Percentiles rank a stretch among this genome's conserved stretches.
phyloP scores from a whole-genome alignment of 2,888 invertebrate species.

The Poecilus cupreus region DNA sequence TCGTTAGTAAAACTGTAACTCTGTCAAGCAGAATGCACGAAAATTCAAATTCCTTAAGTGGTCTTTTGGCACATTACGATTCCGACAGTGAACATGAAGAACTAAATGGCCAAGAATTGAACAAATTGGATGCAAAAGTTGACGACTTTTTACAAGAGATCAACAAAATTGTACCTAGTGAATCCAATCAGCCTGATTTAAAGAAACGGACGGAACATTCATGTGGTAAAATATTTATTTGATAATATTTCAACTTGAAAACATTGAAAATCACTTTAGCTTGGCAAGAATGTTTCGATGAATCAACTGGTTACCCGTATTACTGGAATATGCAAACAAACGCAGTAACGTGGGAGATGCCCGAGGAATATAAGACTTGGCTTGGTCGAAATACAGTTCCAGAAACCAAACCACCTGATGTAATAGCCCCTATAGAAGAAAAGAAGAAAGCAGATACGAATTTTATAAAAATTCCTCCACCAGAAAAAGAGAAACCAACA shows the following conservation, averaged over 20 bases:
- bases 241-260: not conserved
- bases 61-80: slow-evolving; percentile 53
- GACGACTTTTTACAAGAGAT: slow-evolving; percentile 72
- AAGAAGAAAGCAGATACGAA: not conserved
- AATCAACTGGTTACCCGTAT: slow-evolving; percentile 78
- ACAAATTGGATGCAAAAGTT: slow-evolving; percentile 68
- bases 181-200: slow-evolving; percentile 35
- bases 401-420: slow-evolving; percentile 13
- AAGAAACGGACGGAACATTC: not conserved
- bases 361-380: slow-evolving; percentile 71
- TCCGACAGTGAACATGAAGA: slow-evolving; percentile 55
- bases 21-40: not conserved
- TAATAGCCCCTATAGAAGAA: not conserved
- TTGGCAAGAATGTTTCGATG: slow-evolving; percentile 81
- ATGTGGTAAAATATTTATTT: slow-evolving; percentile 21
- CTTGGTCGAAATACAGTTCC: not conserved
- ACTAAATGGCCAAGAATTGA: slow-evolving; percentile 17
- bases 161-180: slow-evolving; percentile 69
- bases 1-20: not conserved
- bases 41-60: slow-evolving; percentile 45
- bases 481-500: not conserved
- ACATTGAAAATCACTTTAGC: slow-evolving; percentile 69
- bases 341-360: slow-evolving; percentile 80
- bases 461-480: not conserved
- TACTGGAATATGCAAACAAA: slow-evolving; percentile 80